phyloP scores from a whole-genome alignment of 2,797 vertebrate species.

The Spinus pinus region DNA sequence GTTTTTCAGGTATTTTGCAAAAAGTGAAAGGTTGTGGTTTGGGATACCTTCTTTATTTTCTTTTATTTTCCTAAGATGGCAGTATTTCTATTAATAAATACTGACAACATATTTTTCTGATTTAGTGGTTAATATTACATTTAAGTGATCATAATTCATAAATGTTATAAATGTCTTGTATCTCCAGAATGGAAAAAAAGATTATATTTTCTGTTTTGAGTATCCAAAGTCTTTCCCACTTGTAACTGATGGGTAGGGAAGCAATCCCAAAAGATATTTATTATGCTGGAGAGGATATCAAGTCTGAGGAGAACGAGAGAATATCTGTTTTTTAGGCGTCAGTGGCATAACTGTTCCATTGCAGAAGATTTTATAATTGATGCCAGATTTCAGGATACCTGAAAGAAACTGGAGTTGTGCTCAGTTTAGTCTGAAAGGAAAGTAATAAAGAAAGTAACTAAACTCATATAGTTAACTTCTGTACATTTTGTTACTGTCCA shows the following conservation, averaged over 20 bases:
- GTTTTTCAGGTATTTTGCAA: not conserved
- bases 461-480: not conserved
- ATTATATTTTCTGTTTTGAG: not conserved
- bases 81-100: not conserved
- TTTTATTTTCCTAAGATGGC: not conserved
- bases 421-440: not conserved
- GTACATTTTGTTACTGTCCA: not conserved
- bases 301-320: not conserved
- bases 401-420: not conserved
- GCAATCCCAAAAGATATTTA: not conserved
- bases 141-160: not conserved
- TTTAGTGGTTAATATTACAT: not conserved
- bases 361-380: not conserved
- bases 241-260: not conserved
- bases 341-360: not conserved
- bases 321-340: not conserved
- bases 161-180: not conserved
- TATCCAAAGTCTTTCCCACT: not conserved
- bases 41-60: not conserved
- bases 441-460: not conserved
- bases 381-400: not conserved
- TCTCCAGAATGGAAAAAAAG: not conserved
- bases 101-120: not conserved
- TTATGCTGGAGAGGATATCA: rapidly evolving
- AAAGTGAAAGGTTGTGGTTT: not conserved